These are phyloP conservation scores for Betta splendens DNA, from an alignment of 2,797 vertebrate genomes.

Conservation along the genomic window DNA sequence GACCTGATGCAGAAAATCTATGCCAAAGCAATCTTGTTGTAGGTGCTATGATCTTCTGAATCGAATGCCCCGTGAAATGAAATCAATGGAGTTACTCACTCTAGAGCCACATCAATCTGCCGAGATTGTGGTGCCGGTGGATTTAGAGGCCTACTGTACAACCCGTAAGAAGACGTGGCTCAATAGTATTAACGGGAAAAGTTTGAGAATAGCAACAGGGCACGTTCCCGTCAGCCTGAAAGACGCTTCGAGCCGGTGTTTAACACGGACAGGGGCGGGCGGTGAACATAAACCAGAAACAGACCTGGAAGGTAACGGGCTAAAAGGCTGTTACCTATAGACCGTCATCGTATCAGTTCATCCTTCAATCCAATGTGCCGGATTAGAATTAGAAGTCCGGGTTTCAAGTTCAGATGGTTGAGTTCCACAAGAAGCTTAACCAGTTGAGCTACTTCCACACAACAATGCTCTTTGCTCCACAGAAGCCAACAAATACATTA, in stretches of 20 bases:
- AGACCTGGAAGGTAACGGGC: background rate
- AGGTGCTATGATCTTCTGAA: slow-evolving; percentile 73
- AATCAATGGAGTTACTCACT: slow-evolving; percentile 78
- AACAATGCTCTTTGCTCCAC: no score
- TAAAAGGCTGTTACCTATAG: no score
- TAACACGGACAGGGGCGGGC: slow-evolving; percentile 10
- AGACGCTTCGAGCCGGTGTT: slow-evolving; percentile 23
- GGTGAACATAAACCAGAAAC: slow-evolving; percentile 10
- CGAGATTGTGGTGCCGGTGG: slow-evolving; percentile 54
- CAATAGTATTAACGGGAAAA: slow-evolving; percentile 67
- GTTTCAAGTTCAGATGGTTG: no score
- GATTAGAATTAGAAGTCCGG: no score
- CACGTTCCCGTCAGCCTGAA: slow-evolving; percentile 7
- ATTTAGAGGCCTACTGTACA: slow-evolving; percentile 55
- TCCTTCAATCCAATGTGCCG: no score
- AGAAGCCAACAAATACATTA: no score
- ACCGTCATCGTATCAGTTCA: no score
- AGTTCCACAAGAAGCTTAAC: no score
- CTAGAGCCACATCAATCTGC: slow-evolving; percentile 70
- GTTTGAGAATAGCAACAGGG: slow-evolving; percentile 48
- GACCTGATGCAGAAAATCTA: slow-evolving; percentile 80
- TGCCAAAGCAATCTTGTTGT: slow-evolving; percentile 78
- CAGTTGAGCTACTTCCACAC: no score
- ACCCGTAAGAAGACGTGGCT: slow-evolving; percentile 51
- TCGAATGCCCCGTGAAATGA: slow-evolving; percentile 74